Evolutionary conservation across 2,888 invertebrate genomes (phyloP), one percentile per base, ranked within the genome.

Genomic region (Listrodromus nycthemerus): DNA sequence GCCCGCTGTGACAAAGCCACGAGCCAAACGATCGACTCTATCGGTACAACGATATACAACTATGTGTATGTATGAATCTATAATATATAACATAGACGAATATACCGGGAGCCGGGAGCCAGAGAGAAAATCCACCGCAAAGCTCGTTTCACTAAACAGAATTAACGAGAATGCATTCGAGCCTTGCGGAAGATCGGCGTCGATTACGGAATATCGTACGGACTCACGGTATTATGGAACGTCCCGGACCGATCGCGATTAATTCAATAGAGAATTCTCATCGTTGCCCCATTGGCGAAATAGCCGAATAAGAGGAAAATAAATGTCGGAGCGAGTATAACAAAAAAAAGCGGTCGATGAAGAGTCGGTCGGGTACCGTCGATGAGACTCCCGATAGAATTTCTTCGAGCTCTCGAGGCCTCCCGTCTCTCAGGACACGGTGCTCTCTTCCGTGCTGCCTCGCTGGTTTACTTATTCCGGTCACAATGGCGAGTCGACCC

Each of bases 311-410:
- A 61, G 8, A 52, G 10, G 21, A 52, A 52, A 55, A 55, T 55
- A 55, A 55, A 55, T 91, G 89, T 89, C 91, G 91, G 92, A 90
- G 87, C 89, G 87, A 88, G 89, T 90, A 89, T 55, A 45, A n/a
- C n/a, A n/a, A n/a, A n/a, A n/a, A n/a, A n/a, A 50, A 74, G 33
- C n/a, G 45, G 63, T 33, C 50, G 50, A 69, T 37, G 30, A 30
- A 33, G 63, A 74, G 30, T 21, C 30, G 13, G 48, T 16, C 63
- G 30, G 48, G 45, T 69, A 27, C 13, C 19, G 30, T 48, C 37
- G 37, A 73, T 13, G 55, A 76, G 70, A 24, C 63, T 50, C 48
- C 33, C 33, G 66, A 61, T 71, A 66, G 37, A 71, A 76, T 21
- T 52, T 66, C 24, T 55, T 16, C 61, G 55, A 50, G 27, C 70